A percentile compares a stretch with the other conserved stretches of the same genome.
These are phyloP conservation scores for Pachypanchax playfairii DNA, from an alignment of 2,113 vertebrate species.

Conservation along the genomic window DNA sequence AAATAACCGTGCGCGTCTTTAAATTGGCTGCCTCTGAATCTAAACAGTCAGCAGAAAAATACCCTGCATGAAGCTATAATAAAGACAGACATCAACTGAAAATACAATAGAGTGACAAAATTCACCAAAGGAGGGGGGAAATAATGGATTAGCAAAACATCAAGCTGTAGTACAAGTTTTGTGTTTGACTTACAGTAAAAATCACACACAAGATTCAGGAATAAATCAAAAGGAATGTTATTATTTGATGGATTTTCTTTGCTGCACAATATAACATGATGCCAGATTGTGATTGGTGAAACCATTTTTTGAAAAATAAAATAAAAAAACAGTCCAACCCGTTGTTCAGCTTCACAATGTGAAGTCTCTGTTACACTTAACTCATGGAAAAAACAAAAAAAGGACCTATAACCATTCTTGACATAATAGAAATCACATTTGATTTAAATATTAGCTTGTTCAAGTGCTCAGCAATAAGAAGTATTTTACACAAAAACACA, in stretches of 20 bases:
- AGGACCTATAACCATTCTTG: not conserved
- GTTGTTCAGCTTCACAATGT: not conserved
- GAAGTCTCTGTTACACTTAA: not conserved
- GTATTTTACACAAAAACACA: slow-evolving; percentile 44
- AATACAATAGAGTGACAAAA: not conserved
- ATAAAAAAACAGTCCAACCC: too few species aligned
- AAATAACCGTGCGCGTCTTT: not conserved
- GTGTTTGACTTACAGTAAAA: not conserved
- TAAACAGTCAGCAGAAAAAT: slow-evolving; percentile 1
- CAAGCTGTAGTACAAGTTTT: not conserved
- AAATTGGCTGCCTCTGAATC: not conserved
- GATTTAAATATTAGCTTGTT: slow-evolving; percentile 11
- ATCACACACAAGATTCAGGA: not conserved
- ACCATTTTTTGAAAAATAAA: too few species aligned
- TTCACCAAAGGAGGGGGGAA: not conserved
- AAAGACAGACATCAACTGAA: not conserved
- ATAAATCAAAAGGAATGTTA: not conserved
- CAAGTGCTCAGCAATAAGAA: slow-evolving; percentile 19
- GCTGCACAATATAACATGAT: not conserved
- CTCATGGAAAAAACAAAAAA: not conserved
- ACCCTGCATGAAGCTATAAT: not conserved
- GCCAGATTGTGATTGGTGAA: too few species aligned
- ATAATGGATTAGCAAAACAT: slow-evolving; percentile 5
- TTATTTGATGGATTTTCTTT: not conserved
- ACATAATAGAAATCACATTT: slow-evolving; percentile 21